Base-by-base conservation (phyloP, 2,797 vertebrate genomes). In the Paratrypauchen microcephalus region DNA sequence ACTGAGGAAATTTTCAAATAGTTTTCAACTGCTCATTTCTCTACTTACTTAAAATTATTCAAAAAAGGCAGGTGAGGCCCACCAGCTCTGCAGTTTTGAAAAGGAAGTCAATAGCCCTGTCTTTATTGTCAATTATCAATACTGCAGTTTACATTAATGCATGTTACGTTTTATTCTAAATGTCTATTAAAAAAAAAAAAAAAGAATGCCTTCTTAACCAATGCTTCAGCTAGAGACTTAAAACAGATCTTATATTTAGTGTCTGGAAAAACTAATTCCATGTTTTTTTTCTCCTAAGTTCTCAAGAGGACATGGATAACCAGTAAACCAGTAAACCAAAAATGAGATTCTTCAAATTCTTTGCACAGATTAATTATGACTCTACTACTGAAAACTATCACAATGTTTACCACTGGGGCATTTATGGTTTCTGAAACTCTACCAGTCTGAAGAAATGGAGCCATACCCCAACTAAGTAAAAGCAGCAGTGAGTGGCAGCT, bases 281-380 rank as follows among this genome's bases (percentile, higher is more conserved):
- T 4, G 39, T 45, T 45, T 45, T 62, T 62, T 76, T 83, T 69
- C 64, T 36, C 32, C 32, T 36, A 36, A 9, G 1, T 69, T 83
- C 54, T 83, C 80, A 26, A 72, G 68, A 36, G 69, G n/a, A 39
- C 48, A 57, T 63, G 58, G 66, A 73, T 75, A 81, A 73, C 74
- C 19, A 81, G 75, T 60, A 24, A 61, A 69, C 15, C 56, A 66
- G 67, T 84, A 80, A 87, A 83, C 86, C 79, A 77, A 78, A 73
- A 66, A 69, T 52, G 58, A 79, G 58, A 65, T 45, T 21, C 15
- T 52, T 66, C 66, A 58, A 65, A 69, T 65, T 3, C 64, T 64
- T 24, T 65, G 65, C 64, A 50, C 23, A 54, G 63, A 74, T 76
- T 55, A 78, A 28, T 60, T 66, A 66, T 61, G 21, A 59, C 54